Evolutionary conservation across 2,888 invertebrate species (phyloP).

Genomic region (Drosophila nr. perissopoda): DNA sequence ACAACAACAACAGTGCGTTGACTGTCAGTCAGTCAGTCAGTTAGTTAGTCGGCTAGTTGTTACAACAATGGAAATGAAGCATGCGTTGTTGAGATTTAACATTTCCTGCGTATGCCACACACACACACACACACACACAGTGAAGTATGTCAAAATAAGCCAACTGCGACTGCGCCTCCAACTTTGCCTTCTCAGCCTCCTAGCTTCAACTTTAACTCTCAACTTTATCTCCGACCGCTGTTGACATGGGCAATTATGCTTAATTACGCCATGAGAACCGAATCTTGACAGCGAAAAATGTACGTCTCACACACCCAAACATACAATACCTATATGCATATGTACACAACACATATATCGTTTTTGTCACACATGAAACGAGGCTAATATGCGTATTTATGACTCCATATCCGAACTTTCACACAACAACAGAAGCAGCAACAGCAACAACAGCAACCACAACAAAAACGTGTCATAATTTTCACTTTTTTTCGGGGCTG

Average conservation of each 20-base stretch:
- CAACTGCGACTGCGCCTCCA: constrained; percentile 34
- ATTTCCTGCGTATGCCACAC: constrained; percentile 67
- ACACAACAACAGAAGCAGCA: constrained; percentile 13
- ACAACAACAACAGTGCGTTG: constrained; percentile 18
- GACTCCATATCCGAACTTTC: constrained; percentile 51
- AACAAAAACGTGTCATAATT: constrained; percentile 66
- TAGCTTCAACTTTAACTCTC: constrained; percentile 12
- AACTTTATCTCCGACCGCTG: constrained; percentile 32
- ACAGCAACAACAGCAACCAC: not conserved
- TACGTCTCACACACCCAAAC: constrained; percentile 26
- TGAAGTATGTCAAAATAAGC: constrained; percentile 76
- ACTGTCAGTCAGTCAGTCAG: constrained; percentile 24
- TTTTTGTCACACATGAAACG: constrained; percentile 52
- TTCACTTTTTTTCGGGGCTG: constrained; percentile 60
- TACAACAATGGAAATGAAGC: constrained; percentile 53
- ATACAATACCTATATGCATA: constrained; percentile 1
- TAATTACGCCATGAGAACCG: constrained; percentile 73
- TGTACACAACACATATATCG: constrained; percentile 10
- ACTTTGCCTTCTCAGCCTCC: constrained; percentile 10
- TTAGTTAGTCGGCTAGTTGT: constrained; percentile 11
- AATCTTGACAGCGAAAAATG: constrained; percentile 57
- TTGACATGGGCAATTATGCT: constrained; percentile 76
- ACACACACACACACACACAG: constrained; percentile 37
- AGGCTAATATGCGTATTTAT: constrained; percentile 82
- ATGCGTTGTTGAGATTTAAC: constrained; percentile 56